Evolutionary conservation across 2,797 vertebrate genomes (phyloP).

Genomic region (Acipenser oxyrinchus): DNA sequence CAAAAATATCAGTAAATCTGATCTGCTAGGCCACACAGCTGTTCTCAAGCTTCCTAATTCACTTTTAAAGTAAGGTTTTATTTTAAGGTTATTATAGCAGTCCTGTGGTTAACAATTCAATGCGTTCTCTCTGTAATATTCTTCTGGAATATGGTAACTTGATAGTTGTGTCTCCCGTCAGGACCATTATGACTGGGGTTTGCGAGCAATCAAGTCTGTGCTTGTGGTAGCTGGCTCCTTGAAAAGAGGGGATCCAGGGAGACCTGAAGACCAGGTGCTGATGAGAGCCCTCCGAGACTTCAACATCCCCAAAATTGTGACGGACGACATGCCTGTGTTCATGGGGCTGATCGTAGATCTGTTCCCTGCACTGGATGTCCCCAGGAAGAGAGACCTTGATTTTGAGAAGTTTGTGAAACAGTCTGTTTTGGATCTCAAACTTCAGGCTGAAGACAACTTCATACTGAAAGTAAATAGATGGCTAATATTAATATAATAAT

Average conservation of each 20-base stretch:
- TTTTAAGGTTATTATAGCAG: no score
- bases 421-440: slow-evolving; percentile 72
- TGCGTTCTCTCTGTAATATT: no score
- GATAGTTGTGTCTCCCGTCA: slow-evolving; percentile 35
- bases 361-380: slow-evolving; percentile 82
- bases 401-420: slow-evolving; percentile 78
- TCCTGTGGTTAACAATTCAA: no score
- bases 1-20: no score
- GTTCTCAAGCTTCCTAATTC: no score
- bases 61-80: no score
- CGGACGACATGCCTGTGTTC: slow-evolving; percentile 85
- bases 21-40: no score
- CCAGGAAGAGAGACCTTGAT: slow-evolving; percentile 70
- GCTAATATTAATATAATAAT: no score
- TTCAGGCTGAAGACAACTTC: slow-evolving; percentile 92
- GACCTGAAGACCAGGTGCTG: slow-evolving; percentile 86
- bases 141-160: no score
- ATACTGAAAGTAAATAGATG: slow-evolving; percentile 72
- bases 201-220: slow-evolving; percentile 91
- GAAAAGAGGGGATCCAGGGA: slow-evolving; percentile 75
- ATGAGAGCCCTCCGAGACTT: slow-evolving; percentile 92
- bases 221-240: slow-evolving; percentile 88
- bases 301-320: slow-evolving; percentile 89
- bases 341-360: slow-evolving; percentile 87
- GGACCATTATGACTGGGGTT: slow-evolving; percentile 96